These are phyloP conservation scores for Drosophila infuscata DNA, from an alignment of 2,888 invertebrate species.

Conservation along the genomic window DNA sequence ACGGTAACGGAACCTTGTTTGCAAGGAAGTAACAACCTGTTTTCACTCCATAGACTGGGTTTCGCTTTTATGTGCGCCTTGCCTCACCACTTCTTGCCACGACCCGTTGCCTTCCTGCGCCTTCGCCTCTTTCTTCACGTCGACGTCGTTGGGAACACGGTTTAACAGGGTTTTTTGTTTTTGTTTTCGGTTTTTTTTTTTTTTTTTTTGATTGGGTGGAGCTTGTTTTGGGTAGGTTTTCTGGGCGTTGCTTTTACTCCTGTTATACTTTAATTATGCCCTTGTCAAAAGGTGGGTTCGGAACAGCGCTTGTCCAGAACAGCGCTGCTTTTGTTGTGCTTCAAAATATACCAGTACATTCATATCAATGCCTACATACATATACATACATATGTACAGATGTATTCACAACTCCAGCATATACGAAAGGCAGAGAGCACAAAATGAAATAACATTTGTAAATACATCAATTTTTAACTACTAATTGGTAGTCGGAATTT, in stretches of 20 bases:
- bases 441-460: slow-evolving; percentile 36
- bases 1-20: slow-evolving; percentile 82
- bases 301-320: slow-evolving; percentile 33
- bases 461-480: slow-evolving; percentile 57
- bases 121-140: slow-evolving; percentile 34
- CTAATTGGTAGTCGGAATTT: slow-evolving; percentile 48
- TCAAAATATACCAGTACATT: slow-evolving; percentile 12
- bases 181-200: not conserved
- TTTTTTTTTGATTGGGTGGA: slow-evolving; percentile 1
- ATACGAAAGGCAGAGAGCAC: slow-evolving; percentile 1
- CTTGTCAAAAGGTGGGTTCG: slow-evolving; percentile 76
- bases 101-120: slow-evolving; percentile 7
- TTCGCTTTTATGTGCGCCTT: slow-evolving; percentile 63
- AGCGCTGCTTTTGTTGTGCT: slow-evolving; percentile 40
- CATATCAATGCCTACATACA: slow-evolving; percentile 1
- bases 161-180: slow-evolving; percentile 11
- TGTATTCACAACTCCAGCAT: slow-evolving; percentile 7
- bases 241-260: slow-evolving; percentile 63
- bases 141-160: slow-evolving; percentile 33
- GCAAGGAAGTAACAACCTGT: slow-evolving; percentile 81
- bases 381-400: not conserved
- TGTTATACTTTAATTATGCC: slow-evolving; percentile 80
- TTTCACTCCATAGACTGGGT: slow-evolving; percentile 78
- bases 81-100: slow-evolving; percentile 14
- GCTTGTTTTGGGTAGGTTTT: slow-evolving; percentile 43